Evolutionary conservation across 2,888 invertebrate genomes (phyloP).

Genomic region (Aphelenchoides bicaudatus): DNA sequence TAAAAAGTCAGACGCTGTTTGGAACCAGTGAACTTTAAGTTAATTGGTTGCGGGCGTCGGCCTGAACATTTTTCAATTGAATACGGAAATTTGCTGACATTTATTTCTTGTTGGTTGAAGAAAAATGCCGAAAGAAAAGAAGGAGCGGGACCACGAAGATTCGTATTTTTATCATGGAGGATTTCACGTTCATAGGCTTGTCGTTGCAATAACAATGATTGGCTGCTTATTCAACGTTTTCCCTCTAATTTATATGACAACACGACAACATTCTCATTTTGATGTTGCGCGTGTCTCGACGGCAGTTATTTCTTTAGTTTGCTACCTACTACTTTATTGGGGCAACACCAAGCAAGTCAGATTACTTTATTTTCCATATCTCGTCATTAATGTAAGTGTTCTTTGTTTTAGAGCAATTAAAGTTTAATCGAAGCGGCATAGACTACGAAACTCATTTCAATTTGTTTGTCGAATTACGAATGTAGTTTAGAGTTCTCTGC

Average conservation of each 20-base stretch:
- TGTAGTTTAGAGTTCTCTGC: neutral
- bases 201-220: neutral
- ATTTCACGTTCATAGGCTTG: conserved; percentile 9
- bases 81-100: too few relatives aligned
- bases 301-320: neutral
- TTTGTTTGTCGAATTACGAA: neutral
- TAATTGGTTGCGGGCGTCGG: too few relatives aligned
- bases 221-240: conserved; percentile 5
- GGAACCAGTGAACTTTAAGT: too few relatives aligned
- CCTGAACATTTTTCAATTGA: too few relatives aligned
- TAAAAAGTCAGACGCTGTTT: too few relatives aligned
- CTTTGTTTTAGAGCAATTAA: neutral
- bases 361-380: neutral
- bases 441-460: neutral
- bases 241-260: conserved; percentile 8
- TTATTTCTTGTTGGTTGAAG: too few relatives aligned
- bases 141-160: neutral
- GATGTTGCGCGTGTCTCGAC: neutral
- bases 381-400: neutral
- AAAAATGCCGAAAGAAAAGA: neutral
- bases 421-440: neutral
- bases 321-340: neutral
- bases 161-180: neutral
- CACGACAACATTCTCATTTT: neutral
- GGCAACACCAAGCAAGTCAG: neutral